Conservation (phyloP, 2,113 vertebrate genomes). For the Clarias gariepinus region DNA sequence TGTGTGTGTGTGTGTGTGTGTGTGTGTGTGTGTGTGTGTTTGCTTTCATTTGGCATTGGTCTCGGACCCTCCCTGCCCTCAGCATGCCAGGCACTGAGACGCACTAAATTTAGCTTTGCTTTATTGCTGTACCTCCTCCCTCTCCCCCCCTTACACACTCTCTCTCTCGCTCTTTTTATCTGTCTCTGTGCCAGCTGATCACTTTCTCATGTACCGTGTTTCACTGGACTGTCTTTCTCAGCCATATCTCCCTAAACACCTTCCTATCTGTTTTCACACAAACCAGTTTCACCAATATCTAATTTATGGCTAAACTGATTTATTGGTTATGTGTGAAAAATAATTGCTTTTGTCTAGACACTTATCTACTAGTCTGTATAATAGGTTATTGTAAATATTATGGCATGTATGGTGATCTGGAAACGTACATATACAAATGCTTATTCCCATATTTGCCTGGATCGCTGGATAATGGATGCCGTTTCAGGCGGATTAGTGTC, state of each 20-base stretch:
- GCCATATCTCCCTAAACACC: not conserved
- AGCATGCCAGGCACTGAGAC: slow-evolving; percentile 20
- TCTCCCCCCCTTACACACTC: no score
- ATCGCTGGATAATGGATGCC: not conserved
- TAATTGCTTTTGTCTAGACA: not conserved
- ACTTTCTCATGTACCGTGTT: not conserved
- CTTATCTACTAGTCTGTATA: not conserved
- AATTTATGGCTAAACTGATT: not conserved
- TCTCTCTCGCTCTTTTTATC: not conserved
- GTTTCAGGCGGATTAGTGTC: not conserved
- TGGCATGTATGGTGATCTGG: not conserved
- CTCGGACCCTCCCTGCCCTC: slow-evolving; percentile 21
- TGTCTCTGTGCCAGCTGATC: not conserved
- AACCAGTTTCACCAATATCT: not conserved
- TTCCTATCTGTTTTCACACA: not conserved
- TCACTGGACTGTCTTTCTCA: not conserved
- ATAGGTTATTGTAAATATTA: not conserved
- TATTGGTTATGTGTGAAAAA: not conserved
- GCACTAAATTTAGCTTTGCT: slow-evolving; percentile 24
- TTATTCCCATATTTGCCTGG: not conserved
- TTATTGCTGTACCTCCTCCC: not conserved
- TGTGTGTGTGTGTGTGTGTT: slow-evolving; percentile 3
- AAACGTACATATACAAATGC: not conserved
- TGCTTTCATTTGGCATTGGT: slow-evolving; percentile 22
- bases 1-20: slow-evolving; percentile 11